Conservation (phyloP, 1,140 invertebrate species). For the Pinna nobilis region DNA sequence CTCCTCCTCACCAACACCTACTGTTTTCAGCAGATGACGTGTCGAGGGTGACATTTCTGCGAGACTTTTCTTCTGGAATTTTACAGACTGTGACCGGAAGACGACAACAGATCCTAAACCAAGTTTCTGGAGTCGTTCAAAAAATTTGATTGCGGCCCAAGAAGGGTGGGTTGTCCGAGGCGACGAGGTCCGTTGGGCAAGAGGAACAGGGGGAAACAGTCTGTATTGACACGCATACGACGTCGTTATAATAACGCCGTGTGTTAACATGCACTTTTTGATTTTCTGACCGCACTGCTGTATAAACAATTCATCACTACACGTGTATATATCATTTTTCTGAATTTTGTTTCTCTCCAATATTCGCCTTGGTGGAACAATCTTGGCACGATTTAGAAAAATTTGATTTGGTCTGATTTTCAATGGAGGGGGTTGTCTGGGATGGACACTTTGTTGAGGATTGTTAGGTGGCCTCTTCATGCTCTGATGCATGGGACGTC, state of each 20-base stretch:
- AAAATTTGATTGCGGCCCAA: conserved; percentile 41
- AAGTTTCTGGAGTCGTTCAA: conserved; percentile 31
- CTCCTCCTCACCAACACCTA: conserved; percentile 26
- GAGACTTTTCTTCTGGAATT: conserved; percentile 28
- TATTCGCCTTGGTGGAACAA: not conserved
- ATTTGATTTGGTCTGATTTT: conserved; percentile 14
- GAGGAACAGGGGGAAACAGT: conserved; percentile 36
- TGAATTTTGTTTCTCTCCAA: not conserved
- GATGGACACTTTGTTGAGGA: too few relatives aligned
- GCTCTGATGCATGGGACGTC: not conserved
- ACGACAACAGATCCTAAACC: conserved; percentile 29
- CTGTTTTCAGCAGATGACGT: conserved; percentile 9
- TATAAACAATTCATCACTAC: conserved; percentile 28
- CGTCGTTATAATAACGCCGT: conserved; percentile 32
- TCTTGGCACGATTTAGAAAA: not conserved
- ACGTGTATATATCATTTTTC: conserved; percentile 21
- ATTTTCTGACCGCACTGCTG: conserved; percentile 37
- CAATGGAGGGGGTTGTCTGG: conserved; percentile 2
- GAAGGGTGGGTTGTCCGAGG: conserved; percentile 40
- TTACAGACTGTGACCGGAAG: conserved; percentile 38
- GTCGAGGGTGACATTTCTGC: conserved; percentile 33
- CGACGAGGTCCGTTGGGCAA: conserved; percentile 29
- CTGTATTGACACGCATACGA: conserved; percentile 43
- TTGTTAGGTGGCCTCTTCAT: not conserved
- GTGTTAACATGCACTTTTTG: conserved; percentile 32